Evolutionary conservation across 2,113 vertebrate species (phyloP), one percentile per base, ranked within the genome.

Genomic region (Colistium nudipinnis): DNA sequence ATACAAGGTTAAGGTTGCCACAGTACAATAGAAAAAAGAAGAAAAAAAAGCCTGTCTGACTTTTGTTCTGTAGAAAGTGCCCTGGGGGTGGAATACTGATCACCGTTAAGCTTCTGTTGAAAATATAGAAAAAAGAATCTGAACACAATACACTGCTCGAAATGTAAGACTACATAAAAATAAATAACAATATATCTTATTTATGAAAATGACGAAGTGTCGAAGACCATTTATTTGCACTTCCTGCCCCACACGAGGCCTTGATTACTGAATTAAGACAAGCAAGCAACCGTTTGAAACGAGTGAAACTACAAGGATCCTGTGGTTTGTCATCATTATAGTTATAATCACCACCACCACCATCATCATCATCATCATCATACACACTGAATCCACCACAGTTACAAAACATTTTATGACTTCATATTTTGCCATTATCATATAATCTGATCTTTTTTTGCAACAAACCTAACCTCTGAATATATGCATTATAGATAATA

Each of bases 1-100:
- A 83, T 84, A 84, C 76, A 28, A 63, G 68, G 81, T 86, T 82
- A 75, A 64, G 81, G 79, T 72, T 71, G 80, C 83, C 76, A 86
- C 70, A 70, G 57, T 80, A 86, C 64, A 45, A 72, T 76, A 85
- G 60, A 82, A 73, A 70, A 83, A 55, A 71, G 33, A 63, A 5
- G 4, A 31, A 31, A 31, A 41, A 4, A 25, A 24, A 5, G 17
- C 57, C 48, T 81, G 35, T 81, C 76, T 84, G 38, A n/a, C n/a
- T 22, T 72, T 56, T 74, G 74, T 69, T 76, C 53, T 72, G 74
- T 78, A 80, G 48, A 89, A 90, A 74, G 62, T 80, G 28, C 31
- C 60, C 14, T 68, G 69, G 76, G 62, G 54, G 66, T 33, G 67
- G 28, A 77, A 80, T 47, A 87, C 83, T 82, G 66, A 75, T 64